Conservation (phyloP, 1,140 invertebrate species). For the Calosoma granatense region DNA sequence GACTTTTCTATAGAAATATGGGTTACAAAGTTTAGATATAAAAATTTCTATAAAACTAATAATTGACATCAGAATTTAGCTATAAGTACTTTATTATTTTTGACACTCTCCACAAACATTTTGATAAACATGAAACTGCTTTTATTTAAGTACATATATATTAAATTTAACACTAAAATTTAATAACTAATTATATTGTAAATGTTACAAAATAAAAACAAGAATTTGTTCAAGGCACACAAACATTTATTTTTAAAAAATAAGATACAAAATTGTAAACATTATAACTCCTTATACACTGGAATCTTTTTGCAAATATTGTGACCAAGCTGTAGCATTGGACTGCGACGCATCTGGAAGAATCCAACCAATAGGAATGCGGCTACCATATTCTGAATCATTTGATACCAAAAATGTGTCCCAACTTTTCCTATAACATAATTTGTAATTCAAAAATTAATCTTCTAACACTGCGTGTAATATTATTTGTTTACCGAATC, state of each 20-base stretch:
- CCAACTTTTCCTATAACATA: conserved; percentile 29
- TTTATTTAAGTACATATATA: no score
- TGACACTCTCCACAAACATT: no score
- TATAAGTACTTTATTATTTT: no score
- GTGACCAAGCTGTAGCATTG: conserved; percentile 23
- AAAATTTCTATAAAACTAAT: no score
- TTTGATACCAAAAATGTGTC: conserved; percentile 30
- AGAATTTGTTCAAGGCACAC: conserved; percentile 1
- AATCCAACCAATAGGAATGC: conserved; percentile 31
- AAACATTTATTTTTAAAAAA: conserved; percentile 4
- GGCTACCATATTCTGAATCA: conserved; percentile 23
- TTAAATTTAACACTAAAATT: no score
- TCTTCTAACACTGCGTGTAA: background rate
- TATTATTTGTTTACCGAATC: conserved; percentile 18
- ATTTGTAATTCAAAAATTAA: background rate
- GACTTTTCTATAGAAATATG: no score
- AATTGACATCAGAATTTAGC: no score
- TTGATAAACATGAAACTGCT: no score
- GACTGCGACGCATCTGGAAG: conserved; percentile 20
- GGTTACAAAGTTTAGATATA: no score
- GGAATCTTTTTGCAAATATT: conserved; percentile 19
- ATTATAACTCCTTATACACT: background rate
- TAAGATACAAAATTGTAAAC: conserved; percentile 4
- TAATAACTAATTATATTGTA: no score
- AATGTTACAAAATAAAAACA: no score